These are phyloP conservation scores for Habropoda laboriosa DNA, from an alignment of 1,140 invertebrate species.

Conservation along the genomic window DNA sequence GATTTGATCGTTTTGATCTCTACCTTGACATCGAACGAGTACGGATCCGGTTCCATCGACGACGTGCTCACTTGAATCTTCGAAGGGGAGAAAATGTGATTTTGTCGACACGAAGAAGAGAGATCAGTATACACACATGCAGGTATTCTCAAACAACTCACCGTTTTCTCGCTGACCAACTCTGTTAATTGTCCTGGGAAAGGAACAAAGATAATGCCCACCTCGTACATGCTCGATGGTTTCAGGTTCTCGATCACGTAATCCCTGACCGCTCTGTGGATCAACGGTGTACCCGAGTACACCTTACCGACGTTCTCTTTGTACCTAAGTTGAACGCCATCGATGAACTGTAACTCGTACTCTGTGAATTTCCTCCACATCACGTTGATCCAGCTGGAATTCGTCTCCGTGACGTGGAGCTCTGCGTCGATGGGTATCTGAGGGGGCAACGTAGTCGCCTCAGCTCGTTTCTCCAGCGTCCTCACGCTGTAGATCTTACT, in stretches of 20 bases:
- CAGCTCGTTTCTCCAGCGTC: slow-evolving; percentile 82
- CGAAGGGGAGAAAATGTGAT: neutral
- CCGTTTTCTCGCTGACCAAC: slow-evolving; percentile 86
- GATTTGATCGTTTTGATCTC: slow-evolving; percentile 89
- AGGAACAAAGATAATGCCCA: slow-evolving; percentile 90
- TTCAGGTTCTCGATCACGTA: slow-evolving; percentile 88
- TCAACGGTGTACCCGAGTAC: slow-evolving; percentile 88
- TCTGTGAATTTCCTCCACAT: slow-evolving; percentile 91
- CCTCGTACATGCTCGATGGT: slow-evolving; percentile 88
- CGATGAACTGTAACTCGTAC: slow-evolving; percentile 89
- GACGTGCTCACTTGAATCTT: slow-evolving; percentile 76
- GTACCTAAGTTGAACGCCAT: slow-evolving; percentile 88
- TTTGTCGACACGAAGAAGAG: neutral
- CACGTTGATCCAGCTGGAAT: slow-evolving; percentile 89
- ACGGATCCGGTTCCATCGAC: slow-evolving; percentile 85
- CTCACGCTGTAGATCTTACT: slow-evolving; percentile 88
- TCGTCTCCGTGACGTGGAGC: slow-evolving; percentile 87
- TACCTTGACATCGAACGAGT: slow-evolving; percentile 90
- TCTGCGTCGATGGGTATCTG: slow-evolving; percentile 88
- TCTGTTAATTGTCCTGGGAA: slow-evolving; percentile 89
- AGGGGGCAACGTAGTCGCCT: slow-evolving; percentile 83
- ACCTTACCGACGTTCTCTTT: slow-evolving; percentile 87
- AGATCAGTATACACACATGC: too few relatives aligned
- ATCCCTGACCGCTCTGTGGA: slow-evolving; percentile 88
- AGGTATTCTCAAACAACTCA: slow-evolving; percentile 72